A percentile compares a stretch with the other conserved stretches of the same genome.
Conservation (phyloP, 2,888 invertebrate genomes). For the Hoplodrina ambigua region DNA sequence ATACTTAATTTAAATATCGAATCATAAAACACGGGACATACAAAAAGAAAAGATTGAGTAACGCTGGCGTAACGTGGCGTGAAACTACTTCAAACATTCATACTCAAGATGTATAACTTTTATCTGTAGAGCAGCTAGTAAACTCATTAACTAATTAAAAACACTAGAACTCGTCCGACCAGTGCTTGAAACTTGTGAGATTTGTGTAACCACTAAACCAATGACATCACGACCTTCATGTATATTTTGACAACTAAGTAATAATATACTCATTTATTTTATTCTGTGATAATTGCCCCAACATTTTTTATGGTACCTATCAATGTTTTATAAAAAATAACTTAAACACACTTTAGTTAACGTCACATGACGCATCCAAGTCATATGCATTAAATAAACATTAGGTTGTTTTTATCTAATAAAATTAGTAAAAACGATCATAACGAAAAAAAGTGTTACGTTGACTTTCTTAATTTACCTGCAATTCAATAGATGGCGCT, state of each 20-base stretch:
- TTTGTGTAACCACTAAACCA: slow-evolving; percentile 7
- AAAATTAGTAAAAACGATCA: neutral
- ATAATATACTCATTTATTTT: too few relatives aligned
- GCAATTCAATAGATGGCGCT: slow-evolving; percentile 41
- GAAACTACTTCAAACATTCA: too few relatives aligned
- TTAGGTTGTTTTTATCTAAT: neutral
- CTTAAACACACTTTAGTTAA: neutral
- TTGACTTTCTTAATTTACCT: neutral
- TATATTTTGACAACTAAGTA: too few relatives aligned
- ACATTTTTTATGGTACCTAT: too few relatives aligned
- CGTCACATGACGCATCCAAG: neutral
- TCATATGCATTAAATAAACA: neutral
- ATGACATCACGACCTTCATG: neutral
- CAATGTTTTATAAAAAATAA: neutral
- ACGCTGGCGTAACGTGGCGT: neutral
- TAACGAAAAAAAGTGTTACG: neutral
- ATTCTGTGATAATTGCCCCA: too few relatives aligned
- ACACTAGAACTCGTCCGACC: neutral
- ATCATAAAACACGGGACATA: neutral
- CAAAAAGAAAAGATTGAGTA: neutral
- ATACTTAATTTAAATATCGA: neutral
- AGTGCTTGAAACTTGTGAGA: neutral
- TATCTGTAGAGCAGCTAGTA: neutral
- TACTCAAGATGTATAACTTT: neutral
- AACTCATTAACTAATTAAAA: neutral